Base-by-base conservation (phyloP, 2,113 vertebrate genomes). In the Antidorcas marsupialis region DNA sequence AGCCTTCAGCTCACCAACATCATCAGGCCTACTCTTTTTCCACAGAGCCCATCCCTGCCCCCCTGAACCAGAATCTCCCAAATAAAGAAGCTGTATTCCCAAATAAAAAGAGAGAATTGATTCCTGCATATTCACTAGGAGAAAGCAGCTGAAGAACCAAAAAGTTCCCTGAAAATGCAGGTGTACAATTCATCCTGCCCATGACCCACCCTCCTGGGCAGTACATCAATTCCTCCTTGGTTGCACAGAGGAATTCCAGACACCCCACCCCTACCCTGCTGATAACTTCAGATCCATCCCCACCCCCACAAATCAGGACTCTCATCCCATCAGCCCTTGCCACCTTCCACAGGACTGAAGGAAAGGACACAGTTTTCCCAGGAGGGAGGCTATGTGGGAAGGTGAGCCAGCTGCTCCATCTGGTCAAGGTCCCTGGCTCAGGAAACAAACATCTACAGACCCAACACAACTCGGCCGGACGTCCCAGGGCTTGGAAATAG, bases 81-180 rank as follows among this genome's bases (percentile, higher is more conserved):
- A 55, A 88, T 88, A 87, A 89, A 97, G 30, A 45, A 78, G 50
- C 0, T 64, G 21, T 4, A 19, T 62, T 84, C 50, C 55, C 74
- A 60, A 79, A 92, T 33, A 33, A 2, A 96, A 96, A 81, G 16
- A 96, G 91, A 84, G 25, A 0, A 93, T 60, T 52, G 87, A 25
- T 39, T 76, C 82, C 47, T 50, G 45, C 91, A 59, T 43, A 28
- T 76, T 95, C 67, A 30, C 2, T 12, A 85, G 12, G 45, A 23
- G 89, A 90, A 15, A 96, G 71, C 92, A 89, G 85, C 55, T 36
- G 92, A 94, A 96, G 98, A 94, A 25, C 60, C 76, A 17, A 43
- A 47, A 87, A 5, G 7, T 55, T 89, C 92, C 88, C 88, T 36
- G 57, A 93, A 64, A 96, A 53, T 39, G 87, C 45, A 96, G 11